Conservation (phyloP, 1,140 invertebrate species). For the Galleria mellonella region DNA sequence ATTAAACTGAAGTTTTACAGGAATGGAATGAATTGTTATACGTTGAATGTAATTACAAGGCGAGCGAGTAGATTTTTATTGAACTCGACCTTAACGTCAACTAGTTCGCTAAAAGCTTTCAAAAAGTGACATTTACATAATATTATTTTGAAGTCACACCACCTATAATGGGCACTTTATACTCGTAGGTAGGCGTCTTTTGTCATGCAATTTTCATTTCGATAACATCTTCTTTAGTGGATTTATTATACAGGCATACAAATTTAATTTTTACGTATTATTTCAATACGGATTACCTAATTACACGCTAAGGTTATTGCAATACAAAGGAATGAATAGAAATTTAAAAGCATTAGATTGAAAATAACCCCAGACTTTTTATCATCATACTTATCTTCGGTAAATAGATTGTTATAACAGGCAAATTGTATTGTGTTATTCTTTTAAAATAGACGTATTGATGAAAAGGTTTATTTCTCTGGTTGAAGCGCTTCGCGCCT, state of each 20-base stretch:
- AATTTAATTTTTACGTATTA: too few relatives aligned
- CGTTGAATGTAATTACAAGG: constrained; percentile 20
- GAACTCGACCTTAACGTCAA: constrained; percentile 10
- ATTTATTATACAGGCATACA: too few relatives aligned
- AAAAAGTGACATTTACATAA: constrained; percentile 29
- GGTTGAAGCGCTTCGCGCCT: neutral
- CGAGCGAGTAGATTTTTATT: constrained; percentile 16
- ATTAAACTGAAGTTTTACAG: constrained; percentile 10
- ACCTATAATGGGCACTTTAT: constrained; percentile 13
- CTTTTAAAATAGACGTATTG: neutral
- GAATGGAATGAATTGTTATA: too few relatives aligned
- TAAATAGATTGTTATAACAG: too few relatives aligned
- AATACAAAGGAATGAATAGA: too few relatives aligned
- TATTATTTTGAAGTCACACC: constrained; percentile 16
- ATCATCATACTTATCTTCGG: too few relatives aligned
- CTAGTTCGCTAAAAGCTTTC: constrained; percentile 24
- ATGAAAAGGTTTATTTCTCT: neutral
- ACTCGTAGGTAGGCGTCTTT: constrained; percentile 11
- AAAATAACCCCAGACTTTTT: too few relatives aligned
- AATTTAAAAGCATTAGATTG: too few relatives aligned
- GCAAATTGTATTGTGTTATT: too few relatives aligned
- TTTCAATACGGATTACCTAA: too few relatives aligned
- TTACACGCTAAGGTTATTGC: too few relatives aligned
- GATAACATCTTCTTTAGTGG: constrained; percentile 1
- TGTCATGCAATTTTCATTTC: constrained; percentile 15